Base-by-base conservation (phyloP, 1,140 invertebrate species). In the Hylyphantes graminicola region DNA sequence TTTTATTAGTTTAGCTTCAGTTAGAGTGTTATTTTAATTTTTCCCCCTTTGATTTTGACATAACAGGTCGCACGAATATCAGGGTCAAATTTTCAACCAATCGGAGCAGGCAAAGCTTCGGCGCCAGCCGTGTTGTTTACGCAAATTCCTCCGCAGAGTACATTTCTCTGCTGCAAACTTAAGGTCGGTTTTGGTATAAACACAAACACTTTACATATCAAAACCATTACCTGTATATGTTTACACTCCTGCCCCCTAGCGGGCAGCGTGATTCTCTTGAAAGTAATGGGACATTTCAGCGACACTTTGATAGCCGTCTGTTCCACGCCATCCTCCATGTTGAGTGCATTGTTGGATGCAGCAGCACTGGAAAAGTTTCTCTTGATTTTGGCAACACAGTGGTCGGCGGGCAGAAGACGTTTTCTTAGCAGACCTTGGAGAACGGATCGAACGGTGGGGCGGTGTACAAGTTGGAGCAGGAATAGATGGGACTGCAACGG, bases 361-460 rank as follows among this genome's bases (percentile, higher is more conserved):
- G 74, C 82, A n/a, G 74, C 74, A 77, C 93, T 94, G 89, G 92
- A 95, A 89, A 98, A 97, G 89, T 97, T 97, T 88, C 96, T 93
- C 91, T 98, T 98, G 88, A 98, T 98, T 92, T 98, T 98, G 35
- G 95, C 93, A 87, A 98, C 95, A 90, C 96, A 97, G 89, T 97
- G 95, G 87, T 98, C 96, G 48, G 96, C 95, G 2, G 95, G 95
- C 65, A 98, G 91, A 81, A 98, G 91, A 87, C 96, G 93, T 89
- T 97, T 97, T 87, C 95, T 92, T 87, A 98, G 91, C 87, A 98
- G 90, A 81, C 96, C 96, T 91, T 98, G 96, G 85, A 98, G 90
- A 19, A 98, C 96, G 87, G 96, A 97, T 87, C 95, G 92, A 61
- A 98, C 96, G 88, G 95, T 97, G 63, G 97, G 97, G 88, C 97